Percentiles rank a stretch among this genome's conserved stretches.
Evolutionary conservation across 2,888 invertebrate species (phyloP).

Genomic region (Dolichomitus sp.): DNA sequence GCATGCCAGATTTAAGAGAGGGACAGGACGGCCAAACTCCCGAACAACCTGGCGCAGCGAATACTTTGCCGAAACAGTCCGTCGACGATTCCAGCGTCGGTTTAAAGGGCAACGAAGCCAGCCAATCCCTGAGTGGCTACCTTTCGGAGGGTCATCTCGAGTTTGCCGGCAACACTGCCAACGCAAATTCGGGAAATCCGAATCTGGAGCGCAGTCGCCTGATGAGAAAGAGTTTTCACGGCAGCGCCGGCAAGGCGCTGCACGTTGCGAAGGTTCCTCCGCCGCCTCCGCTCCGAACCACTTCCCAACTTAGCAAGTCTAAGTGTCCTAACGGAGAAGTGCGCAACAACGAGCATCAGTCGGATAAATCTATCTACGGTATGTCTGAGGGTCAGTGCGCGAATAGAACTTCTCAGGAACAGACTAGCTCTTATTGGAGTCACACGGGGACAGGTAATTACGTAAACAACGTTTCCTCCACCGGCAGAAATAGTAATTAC

Average conservation of each 20-base stretch:
- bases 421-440: constrained; percentile 80
- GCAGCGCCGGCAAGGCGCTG: constrained; percentile 93
- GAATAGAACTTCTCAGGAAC: constrained; percentile 86
- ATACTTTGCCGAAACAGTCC: constrained; percentile 83
- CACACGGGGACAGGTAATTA: constrained; percentile 77
- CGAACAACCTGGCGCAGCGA: constrained; percentile 84
- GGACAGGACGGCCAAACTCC: constrained; percentile 88
- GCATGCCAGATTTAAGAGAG: constrained; percentile 97
- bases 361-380: constrained; percentile 75
- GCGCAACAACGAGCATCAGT: constrained; percentile 83
- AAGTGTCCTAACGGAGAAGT: constrained; percentile 88
- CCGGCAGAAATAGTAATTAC: constrained; percentile 75
- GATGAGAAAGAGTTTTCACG: constrained; percentile 96
- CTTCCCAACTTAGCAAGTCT: constrained; percentile 93
- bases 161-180: constrained; percentile 87
- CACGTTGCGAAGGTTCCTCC: constrained; percentile 95
- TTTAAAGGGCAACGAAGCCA: constrained; percentile 88
- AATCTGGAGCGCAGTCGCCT: constrained; percentile 95
- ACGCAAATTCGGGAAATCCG: constrained; percentile 90
- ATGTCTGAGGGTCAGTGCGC: constrained; percentile 71
- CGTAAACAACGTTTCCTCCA: constrained; percentile 59
- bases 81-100: constrained; percentile 94
- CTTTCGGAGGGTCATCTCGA: constrained; percentile 96
- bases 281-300: constrained; percentile 94
- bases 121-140: constrained; percentile 91